Evolutionary conservation across 2,113 vertebrate species (phyloP).

Genomic region (Nesogale talazaci): DNA sequence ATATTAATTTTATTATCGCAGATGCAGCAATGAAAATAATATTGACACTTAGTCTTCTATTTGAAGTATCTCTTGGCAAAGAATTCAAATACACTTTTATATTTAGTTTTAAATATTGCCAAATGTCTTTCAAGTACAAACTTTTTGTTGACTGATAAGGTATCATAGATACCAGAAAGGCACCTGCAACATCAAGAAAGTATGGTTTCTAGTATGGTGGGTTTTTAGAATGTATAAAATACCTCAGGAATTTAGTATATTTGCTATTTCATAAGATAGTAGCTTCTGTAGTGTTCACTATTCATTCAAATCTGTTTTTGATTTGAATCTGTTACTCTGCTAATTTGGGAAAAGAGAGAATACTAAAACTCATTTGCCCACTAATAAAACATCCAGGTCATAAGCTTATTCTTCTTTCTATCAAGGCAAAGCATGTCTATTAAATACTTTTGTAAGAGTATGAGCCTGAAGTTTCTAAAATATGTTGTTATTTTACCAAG

Average conservation of each 20-base stretch:
- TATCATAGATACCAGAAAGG: not conserved
- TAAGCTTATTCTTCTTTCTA: not conserved
- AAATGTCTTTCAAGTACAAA: not conserved
- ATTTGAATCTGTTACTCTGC: not conserved
- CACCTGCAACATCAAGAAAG: not conserved
- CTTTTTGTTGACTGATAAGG: constrained; percentile 19
- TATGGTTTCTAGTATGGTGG: not conserved
- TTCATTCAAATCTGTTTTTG: not conserved
- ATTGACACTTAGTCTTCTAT: constrained; percentile 13
- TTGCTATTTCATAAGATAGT: not conserved
- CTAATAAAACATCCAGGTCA: not conserved
- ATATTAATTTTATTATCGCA: constrained; percentile 55
- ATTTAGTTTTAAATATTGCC: constrained; percentile 34
- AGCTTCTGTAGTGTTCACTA: fast-evolving
- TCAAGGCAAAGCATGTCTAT: not conserved
- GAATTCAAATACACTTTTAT: not conserved
- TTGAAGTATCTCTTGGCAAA: constrained; percentile 3
- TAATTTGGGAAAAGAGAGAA: not conserved
- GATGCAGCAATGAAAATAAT: constrained; percentile 51
- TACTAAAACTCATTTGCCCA: not conserved
- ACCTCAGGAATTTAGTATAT: not conserved
- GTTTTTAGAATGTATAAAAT: not conserved
- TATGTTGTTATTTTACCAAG: not conserved
- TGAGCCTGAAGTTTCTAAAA: not conserved
- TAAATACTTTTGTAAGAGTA: not conserved